Evolutionary conservation across 2,797 vertebrate genomes (phyloP).

Genomic region (Hydrolagus colliei): DNA sequence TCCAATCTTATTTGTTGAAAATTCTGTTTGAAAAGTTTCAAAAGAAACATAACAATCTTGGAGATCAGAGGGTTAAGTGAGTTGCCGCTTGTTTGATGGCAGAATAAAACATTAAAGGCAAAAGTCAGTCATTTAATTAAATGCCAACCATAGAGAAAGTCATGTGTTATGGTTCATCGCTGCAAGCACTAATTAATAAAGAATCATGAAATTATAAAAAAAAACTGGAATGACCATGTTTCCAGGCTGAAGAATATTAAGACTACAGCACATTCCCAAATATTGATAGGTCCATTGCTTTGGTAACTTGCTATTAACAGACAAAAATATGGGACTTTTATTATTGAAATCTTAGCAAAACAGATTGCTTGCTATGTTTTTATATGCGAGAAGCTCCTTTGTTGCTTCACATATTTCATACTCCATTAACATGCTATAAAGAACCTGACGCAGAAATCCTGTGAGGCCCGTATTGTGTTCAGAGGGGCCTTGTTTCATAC

Average conservation of each 20-base stretch:
- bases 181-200: constrained; percentile 65
- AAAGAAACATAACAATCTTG: neutral
- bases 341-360: constrained; percentile 25
- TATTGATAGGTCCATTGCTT: constrained; percentile 28
- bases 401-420: constrained; percentile 22
- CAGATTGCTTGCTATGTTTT: constrained; percentile 5
- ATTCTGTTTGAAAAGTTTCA: neutral
- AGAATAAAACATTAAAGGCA: constrained; percentile 43
- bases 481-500: too few relatives aligned
- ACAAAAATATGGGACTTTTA: constrained; percentile 3
- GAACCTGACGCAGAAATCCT: neutral
- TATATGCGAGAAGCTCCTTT: constrained; percentile 16
- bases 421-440: constrained; percentile 25
- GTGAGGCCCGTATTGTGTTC: neutral
- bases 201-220: constrained; percentile 59
- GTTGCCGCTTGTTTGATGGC: neutral
- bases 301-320: constrained; percentile 27
- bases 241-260: constrained; percentile 10
- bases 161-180: constrained; percentile 62
- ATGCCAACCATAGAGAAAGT: constrained; percentile 59
- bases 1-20: too few relatives aligned
- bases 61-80: neutral
- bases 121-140: constrained; percentile 63
- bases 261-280: constrained; percentile 15
- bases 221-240: constrained; percentile 39